Evolutionary conservation across 2,888 invertebrate genomes (phyloP).

Genomic region (Orchesellides sinensis): DNA sequence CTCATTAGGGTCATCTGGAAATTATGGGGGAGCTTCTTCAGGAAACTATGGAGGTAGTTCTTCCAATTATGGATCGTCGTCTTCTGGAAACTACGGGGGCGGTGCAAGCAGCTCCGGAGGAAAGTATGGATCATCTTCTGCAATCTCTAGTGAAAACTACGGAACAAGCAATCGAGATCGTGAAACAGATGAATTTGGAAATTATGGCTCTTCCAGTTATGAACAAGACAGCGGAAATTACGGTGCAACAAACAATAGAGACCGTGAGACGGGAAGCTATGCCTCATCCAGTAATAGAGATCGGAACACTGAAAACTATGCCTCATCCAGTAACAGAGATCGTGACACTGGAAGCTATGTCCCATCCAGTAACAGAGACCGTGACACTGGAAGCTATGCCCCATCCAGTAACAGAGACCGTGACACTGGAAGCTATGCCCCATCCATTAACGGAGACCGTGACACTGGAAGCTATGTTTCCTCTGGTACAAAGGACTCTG

Average conservation of each 20-base stretch:
- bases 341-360: conserved; percentile 1
- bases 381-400: background rate
- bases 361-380: background rate
- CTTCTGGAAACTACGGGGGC: background rate
- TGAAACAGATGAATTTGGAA: background rate
- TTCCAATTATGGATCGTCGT: conserved; percentile 8
- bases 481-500: background rate
- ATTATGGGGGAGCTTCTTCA: background rate
- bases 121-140: background rate
- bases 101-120: conserved; percentile 22
- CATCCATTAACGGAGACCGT: background rate
- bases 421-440: background rate
- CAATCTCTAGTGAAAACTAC: background rate
- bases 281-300: conserved; percentile 23
- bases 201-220: background rate
- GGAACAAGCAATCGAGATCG: background rate
- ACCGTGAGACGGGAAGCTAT: background rate
- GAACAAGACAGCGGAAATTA: background rate
- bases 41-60: background rate
- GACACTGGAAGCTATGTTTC: background rate
- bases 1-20: background rate
- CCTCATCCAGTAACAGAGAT: conserved; percentile 3
- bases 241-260: background rate
- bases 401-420: background rate
- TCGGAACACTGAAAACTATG: conserved; percentile 1